phyloP scores from a whole-genome alignment of 2,797 vertebrate genomes.

The Australoheros facetus region DNA sequence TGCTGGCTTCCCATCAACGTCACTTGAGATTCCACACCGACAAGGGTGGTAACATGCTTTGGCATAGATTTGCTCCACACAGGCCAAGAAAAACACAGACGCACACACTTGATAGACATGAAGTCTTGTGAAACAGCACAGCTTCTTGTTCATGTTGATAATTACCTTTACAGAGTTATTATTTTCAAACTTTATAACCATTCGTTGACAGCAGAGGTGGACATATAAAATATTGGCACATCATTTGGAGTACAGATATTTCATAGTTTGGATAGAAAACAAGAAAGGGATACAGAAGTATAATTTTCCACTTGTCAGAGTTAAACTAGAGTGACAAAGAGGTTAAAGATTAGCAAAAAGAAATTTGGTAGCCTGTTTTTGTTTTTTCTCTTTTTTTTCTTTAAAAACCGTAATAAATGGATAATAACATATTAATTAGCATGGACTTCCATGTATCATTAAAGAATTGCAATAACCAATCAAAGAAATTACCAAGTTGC shows the following conservation, averaged over 20 bases:
- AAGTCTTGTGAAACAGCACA: not conserved
- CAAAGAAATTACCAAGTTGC: too few species aligned
- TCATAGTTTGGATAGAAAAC: constrained; percentile 22
- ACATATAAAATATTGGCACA: constrained; percentile 3
- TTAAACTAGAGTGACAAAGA: not conserved
- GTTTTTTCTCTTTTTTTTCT: not conserved
- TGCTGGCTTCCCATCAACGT: constrained; percentile 15
- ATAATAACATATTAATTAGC: too few species aligned
- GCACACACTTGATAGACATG: not conserved
- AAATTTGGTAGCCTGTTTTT: not conserved
- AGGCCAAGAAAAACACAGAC: constrained; percentile 44
- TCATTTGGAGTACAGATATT: not conserved
- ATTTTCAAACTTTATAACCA: constrained; percentile 20
- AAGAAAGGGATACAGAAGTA: not conserved
- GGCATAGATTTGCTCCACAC: constrained; percentile 6
- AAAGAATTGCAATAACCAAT: too few species aligned
- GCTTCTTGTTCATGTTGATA: not conserved
- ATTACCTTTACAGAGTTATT: constrained; percentile 8
- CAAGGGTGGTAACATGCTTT: constrained; percentile 28
- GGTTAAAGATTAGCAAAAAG: constrained; percentile 4
- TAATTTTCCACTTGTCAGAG: constrained; percentile 27
- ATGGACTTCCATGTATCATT: too few species aligned
- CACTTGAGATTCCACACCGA: constrained; percentile 19
- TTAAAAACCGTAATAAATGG: too few species aligned
- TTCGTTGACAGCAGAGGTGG: constrained; percentile 14